These are phyloP conservation scores for Jaculus jaculus DNA, from an alignment of 2,113 vertebrate genomes.

Conservation along the genomic window DNA sequence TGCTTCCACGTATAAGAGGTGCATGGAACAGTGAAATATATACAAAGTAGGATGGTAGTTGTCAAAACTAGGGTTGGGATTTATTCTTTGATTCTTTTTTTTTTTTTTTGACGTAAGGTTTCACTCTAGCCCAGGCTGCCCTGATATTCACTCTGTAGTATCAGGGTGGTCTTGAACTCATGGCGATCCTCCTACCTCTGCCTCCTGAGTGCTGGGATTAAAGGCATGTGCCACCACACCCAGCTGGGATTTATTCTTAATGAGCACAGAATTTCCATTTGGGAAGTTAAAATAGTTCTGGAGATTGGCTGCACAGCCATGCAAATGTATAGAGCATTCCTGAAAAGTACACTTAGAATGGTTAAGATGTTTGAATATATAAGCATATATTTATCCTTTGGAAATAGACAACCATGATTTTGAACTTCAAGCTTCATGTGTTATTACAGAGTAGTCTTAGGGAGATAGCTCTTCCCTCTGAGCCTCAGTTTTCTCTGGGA, in stretches of 20 bases:
- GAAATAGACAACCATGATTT: background rate
- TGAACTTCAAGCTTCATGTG: background rate
- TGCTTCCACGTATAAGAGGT: background rate
- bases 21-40: background rate
- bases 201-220: no score
- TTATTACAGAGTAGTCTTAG: background rate
- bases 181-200: no score
- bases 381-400: background rate
- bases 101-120: no score
- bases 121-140: no score
- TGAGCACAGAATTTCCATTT: background rate
- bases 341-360: background rate
- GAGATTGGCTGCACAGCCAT: no score
- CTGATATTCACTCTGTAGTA: no score
- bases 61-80: rapidly evolving
- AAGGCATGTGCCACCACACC: no score
- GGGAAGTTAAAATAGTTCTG: background rate
- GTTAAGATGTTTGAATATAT: background rate
- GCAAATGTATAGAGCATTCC: background rate
- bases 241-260: background rate
- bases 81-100: no score
- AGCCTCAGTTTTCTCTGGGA: background rate
- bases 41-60: background rate
- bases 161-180: no score
- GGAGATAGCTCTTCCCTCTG: background rate